Evolutionary conservation across 1,140 invertebrate genomes (phyloP).

Genomic region (Drosophila simulans): DNA sequence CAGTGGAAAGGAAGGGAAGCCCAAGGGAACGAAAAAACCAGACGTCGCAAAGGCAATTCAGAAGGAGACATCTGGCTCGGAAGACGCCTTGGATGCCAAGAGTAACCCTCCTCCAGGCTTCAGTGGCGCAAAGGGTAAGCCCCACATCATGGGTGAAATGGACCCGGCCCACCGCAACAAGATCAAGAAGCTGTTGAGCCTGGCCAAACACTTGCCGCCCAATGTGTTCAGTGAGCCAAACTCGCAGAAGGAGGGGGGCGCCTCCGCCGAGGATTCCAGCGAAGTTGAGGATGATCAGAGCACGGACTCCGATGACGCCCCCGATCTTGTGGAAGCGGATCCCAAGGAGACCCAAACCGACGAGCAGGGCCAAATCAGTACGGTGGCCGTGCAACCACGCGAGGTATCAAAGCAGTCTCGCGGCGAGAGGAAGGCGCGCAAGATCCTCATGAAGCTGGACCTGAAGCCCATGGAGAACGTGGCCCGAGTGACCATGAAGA

Average conservation of each 20-base stretch:
- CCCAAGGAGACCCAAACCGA: not conserved
- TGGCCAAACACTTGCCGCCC: conserved; percentile 19
- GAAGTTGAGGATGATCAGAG: not conserved
- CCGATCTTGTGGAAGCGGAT: conserved; percentile 1
- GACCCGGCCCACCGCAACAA: conserved; percentile 1
- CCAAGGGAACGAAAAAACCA: too few relatives aligned
- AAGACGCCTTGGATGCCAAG: too few relatives aligned
- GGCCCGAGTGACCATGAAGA: conserved; percentile 58
- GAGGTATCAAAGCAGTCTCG: conserved; percentile 36
- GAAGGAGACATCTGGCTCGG: too few relatives aligned
- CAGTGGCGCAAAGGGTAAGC: not conserved
- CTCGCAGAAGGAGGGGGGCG: not conserved
- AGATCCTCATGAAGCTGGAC: conserved; percentile 58
- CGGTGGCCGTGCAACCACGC: not conserved
- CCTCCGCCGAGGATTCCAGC: not conserved
- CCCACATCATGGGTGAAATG: not conserved
- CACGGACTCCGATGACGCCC: conserved; percentile 31
- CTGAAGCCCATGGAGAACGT: conserved; percentile 50
- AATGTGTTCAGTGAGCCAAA: not conserved
- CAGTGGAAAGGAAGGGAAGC: not conserved
- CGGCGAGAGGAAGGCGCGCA: conserved; percentile 68
- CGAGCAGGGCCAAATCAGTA: not conserved
- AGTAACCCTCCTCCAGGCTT: not conserved
- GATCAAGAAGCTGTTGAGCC: conserved; percentile 24
- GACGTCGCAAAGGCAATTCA: too few relatives aligned